These are phyloP conservation scores for Drosophila quinaria DNA, from an alignment of 2,888 invertebrate species.

Conservation along the genomic window DNA sequence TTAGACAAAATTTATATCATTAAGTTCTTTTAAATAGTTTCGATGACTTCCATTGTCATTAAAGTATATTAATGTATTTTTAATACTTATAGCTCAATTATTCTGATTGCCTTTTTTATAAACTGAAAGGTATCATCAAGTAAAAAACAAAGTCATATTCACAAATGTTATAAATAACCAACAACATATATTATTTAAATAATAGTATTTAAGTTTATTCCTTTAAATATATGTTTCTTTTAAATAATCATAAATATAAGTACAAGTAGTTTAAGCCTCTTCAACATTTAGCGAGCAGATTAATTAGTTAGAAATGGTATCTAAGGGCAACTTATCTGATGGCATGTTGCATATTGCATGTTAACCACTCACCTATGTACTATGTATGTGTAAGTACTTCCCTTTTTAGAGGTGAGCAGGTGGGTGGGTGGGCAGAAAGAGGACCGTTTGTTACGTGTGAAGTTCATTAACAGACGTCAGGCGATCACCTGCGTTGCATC, in stretches of 20 bases:
- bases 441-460: constrained; percentile 47
- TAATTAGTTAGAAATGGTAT: constrained; percentile 21
- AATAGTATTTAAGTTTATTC: too few relatives aligned
- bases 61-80: too few relatives aligned
- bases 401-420: neutral
- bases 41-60: too few relatives aligned
- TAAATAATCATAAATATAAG: neutral
- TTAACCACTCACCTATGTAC: constrained; percentile 11
- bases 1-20: too few relatives aligned
- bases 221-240: neutral
- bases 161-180: too few relatives aligned
- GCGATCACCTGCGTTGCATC: constrained; percentile 65
- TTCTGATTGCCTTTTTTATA: too few relatives aligned
- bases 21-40: too few relatives aligned
- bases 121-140: too few relatives aligned
- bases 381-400: constrained; percentile 10
- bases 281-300: constrained; percentile 1
- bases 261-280: neutral
- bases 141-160: too few relatives aligned
- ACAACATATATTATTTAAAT: too few relatives aligned
- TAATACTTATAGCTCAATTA: too few relatives aligned
- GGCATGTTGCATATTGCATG: constrained; percentile 35
- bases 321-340: neutral
- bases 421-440: neutral
- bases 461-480: constrained; percentile 63